phyloP scores from a whole-genome alignment of 2,888 invertebrate species.

The Phaonia tiefii region DNA sequence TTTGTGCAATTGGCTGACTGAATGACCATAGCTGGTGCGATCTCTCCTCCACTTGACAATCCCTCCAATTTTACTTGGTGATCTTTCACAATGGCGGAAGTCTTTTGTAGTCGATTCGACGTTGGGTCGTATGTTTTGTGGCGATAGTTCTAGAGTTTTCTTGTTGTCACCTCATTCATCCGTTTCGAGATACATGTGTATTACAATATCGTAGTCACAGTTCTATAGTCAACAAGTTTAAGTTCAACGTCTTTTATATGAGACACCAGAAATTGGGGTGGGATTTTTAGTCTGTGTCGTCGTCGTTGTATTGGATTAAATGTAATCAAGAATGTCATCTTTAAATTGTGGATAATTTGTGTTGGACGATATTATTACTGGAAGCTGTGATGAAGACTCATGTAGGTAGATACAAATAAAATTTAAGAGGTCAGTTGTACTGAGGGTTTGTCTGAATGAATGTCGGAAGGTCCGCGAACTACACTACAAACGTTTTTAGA shows the following conservation, averaged over 20 bases:
- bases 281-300: not conserved
- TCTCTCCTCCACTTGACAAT: too few species aligned
- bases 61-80: not conserved
- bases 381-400: too few species aligned
- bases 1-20: constrained; percentile 29
- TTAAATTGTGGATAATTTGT: constrained; percentile 21
- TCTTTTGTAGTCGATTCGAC: not conserved
- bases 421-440: too few species aligned
- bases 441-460: too few species aligned
- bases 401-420: too few species aligned
- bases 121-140: not conserved
- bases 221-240: constrained; percentile 48
- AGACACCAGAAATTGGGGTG: constrained; percentile 11
- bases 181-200: constrained; percentile 6
- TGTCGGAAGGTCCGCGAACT: too few species aligned
- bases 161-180: not conserved
- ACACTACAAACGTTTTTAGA: too few species aligned
- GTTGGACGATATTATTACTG: too few species aligned
- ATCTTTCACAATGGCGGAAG: constrained; percentile 11
- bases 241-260: constrained; percentile 59
- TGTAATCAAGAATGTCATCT: not conserved
- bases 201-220: not conserved
- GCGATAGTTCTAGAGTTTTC: not conserved
- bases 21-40: too few species aligned
- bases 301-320: not conserved